Conservation (phyloP, 2,797 vertebrate genomes). For the Pseudocheirus occidentalis region DNA sequence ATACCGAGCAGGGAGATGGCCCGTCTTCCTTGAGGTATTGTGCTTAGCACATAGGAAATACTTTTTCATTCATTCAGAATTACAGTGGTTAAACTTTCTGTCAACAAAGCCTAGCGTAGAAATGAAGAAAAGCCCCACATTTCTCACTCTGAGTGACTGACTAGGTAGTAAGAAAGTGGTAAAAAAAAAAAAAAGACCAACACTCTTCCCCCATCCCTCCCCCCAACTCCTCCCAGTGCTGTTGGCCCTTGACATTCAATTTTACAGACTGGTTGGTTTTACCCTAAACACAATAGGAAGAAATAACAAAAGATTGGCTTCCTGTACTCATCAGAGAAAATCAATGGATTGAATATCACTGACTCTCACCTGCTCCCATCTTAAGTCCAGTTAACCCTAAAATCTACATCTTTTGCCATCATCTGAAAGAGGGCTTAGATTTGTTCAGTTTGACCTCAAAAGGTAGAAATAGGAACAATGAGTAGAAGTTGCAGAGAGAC, state of each 20-base stretch:
- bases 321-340: not conserved
- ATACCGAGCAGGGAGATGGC: not conserved
- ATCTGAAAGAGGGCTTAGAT: not conserved
- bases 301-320: not conserved
- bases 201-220: fast-evolving
- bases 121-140: not conserved
- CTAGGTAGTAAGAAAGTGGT: not conserved
- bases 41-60: not conserved
- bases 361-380: not conserved
- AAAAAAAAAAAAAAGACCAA: not conserved
- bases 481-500: not conserved
- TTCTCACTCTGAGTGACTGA: not conserved
- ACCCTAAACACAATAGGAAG: not conserved
- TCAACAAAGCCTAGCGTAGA: not conserved
- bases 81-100: not conserved
- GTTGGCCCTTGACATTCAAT: not conserved
- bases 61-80: not conserved
- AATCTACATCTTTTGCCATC: not conserved
- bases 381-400: not conserved
- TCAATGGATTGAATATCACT: not conserved
- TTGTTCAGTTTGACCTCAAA: not conserved
- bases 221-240: not conserved
- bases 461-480: not conserved
- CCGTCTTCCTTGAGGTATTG: not conserved
- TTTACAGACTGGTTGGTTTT: not conserved